Percentiles rank a stretch among this genome's conserved stretches.
These are phyloP conservation scores for Heliconius ismenius DNA, from an alignment of 2,888 invertebrate species.

Conservation along the genomic window DNA sequence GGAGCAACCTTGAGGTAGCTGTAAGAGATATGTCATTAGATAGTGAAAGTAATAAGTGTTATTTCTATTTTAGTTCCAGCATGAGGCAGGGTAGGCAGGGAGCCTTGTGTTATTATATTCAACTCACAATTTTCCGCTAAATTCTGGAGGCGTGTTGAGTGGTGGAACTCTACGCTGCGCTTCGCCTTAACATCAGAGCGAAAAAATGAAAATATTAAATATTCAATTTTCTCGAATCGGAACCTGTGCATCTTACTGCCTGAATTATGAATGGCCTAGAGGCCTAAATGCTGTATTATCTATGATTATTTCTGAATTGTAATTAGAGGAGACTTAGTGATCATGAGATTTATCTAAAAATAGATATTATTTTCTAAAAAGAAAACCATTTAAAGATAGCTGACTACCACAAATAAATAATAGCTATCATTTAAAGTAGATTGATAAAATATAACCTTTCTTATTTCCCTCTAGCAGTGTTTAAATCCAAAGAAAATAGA, in stretches of 20 bases:
- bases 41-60: conserved; percentile 3
- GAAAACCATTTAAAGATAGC: conserved; percentile 14
- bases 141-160: too few species aligned
- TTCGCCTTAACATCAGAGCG: too few species aligned
- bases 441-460: conserved; percentile 41
- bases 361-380: background rate
- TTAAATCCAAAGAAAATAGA: conserved; percentile 43
- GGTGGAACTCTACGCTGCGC: too few species aligned
- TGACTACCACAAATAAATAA: conserved; percentile 22
- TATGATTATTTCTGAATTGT: background rate
- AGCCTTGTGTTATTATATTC: too few species aligned
- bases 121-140: too few species aligned
- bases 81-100: too few species aligned
- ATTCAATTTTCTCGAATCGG: too few species aligned
- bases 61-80: too few species aligned
- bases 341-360: background rate
- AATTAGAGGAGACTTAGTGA: background rate
- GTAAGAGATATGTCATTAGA: conserved; percentile 16
- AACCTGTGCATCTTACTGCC: too few species aligned
- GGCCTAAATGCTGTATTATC: background rate
- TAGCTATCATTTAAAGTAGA: conserved; percentile 33
- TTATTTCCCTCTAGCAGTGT: conserved; percentile 40
- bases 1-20: background rate
- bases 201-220: too few species aligned
- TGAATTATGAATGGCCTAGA: background rate